A percentile compares a stretch with the other conserved stretches of the same genome.
Evolutionary conservation across 2,888 invertebrate genomes (phyloP).

Genomic region (Hyposoter dolosus): DNA sequence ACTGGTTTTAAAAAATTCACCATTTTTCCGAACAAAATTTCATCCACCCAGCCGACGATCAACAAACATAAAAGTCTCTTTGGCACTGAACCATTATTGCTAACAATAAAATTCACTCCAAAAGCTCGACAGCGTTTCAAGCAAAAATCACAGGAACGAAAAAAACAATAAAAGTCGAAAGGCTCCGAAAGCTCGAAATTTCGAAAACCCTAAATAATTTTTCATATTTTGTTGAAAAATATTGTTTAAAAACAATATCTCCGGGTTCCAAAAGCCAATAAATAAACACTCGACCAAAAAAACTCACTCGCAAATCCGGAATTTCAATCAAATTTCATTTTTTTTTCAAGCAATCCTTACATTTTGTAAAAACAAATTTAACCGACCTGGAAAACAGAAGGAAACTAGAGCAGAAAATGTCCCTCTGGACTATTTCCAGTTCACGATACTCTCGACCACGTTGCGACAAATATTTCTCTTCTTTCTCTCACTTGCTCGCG

Average conservation of each 20-base stretch:
- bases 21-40: neutral
- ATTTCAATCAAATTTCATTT: conserved; percentile 23
- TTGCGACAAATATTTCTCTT: conserved; percentile 57
- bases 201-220: neutral
- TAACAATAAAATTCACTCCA: conserved; percentile 10
- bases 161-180: neutral
- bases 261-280: neutral
- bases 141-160: neutral
- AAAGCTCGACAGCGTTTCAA: neutral
- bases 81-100: neutral
- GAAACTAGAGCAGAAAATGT: conserved; percentile 48
- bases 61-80: neutral
- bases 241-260: conserved; percentile 11
- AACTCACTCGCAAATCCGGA: conserved; percentile 15
- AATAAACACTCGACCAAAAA: conserved; percentile 26
- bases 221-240: neutral
- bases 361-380: conserved; percentile 31
- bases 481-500: conserved; percentile 23
- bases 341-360: conserved; percentile 16
- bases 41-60: neutral
- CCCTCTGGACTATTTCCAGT: conserved; percentile 42
- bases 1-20: neutral
- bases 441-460: conserved; percentile 49
- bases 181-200: neutral
- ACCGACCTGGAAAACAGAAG: conserved; percentile 24